Evolutionary conservation across 2,113 vertebrate genomes (phyloP), one percentile per base, ranked within the genome.

Genomic region (Ornithorhynchus anatinus): DNA sequence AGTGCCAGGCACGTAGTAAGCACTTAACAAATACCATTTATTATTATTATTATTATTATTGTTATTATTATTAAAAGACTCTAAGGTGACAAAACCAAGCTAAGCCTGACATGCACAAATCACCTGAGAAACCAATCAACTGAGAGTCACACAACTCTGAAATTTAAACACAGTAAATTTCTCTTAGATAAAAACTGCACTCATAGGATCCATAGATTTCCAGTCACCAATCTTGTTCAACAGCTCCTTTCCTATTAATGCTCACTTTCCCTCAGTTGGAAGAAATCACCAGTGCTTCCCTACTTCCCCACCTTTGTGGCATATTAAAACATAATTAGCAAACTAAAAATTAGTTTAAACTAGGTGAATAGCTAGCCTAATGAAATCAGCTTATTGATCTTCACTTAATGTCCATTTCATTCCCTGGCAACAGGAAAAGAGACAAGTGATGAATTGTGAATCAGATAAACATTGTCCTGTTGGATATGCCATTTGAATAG

Each of bases 241-340:
- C 44, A 10, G 20, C 12, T 1, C 5, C 7, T 64, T 3, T 29
- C 23, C 13, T 32, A 17, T 47, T 47, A 15, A 44, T 11, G 9
- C 40, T 37, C 20, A 48, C 3, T 74, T 54, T 33, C 23, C 5
- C 59, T 48, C 38, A 33, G 44, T 12, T 22, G 19, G 44, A 40
- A 14, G 31, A 59, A 70, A 47, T 47, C 38, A 48, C 20, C 11
- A 50, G 39, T 16, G 5, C 10, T 17, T 50, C 5, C 67, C n/a
- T n/a, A n/a, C n/a, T n/a, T n/a, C n/a, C n/a, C n/a, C 19, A 25
- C 37, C 20, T 44, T 23, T 11, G 19, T 38, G 50, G n/a, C 37
- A n/a, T 58, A 57, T 56, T 71, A 73, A 44, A 57, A 54, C 42
- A 65, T 47, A 67, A 79, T 53, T 56, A 79, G 59, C 27, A 14